Evolutionary conservation across 2,113 vertebrate genomes (phyloP), one percentile per base, ranked within the genome.

Genomic region (Percopsis transmontana): DNA sequence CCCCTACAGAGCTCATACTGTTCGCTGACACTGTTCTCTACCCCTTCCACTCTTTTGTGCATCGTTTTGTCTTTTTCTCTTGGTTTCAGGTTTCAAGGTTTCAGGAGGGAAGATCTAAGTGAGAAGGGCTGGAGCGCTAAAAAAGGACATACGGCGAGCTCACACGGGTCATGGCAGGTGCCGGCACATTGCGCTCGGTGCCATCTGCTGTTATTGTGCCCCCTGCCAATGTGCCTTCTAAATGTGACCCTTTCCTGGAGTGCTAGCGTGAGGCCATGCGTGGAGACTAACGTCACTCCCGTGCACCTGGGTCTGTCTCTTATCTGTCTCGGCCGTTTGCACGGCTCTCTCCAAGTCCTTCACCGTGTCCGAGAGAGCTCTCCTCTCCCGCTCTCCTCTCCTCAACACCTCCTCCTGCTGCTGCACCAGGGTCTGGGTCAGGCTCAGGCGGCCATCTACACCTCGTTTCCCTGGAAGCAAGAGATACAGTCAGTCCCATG

Each of bases 401-500:
- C 92, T 90, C 52, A 90, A 76, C 0, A 54, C 80, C 82, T 97
- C 96, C 69, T 98, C 95, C 82, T 93, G 94, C 81, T 94, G 91
- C 14, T 91, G 88, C 52, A 95, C 89, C 10, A 92, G 48, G 0
- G 91, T 87, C 89, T 94, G 95, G 20, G 88, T 74, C 1, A 90
- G 82, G 9, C 86, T 94, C 86, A 95, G 91, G 67, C 88, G 90
- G 40, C 88, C 89, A 0, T 94, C 94, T 47, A 76, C 47, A 0
- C 77, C 73, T 4, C 92, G 91, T 68, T 88, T 92, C 3, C 89
- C 96, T 97, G 68, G 50, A 53, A 23, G n/a, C n/a, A n/a, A n/a
- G n/a, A n/a, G 1, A 56, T 44, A 57, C 6, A 15, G 10, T 21
- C n/a, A 52, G 16, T n/a, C 2, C 47, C 21, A 50, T 19, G n/a